phyloP scores from a whole-genome alignment of 2,797 vertebrate species.

The Argentina silus region DNA sequence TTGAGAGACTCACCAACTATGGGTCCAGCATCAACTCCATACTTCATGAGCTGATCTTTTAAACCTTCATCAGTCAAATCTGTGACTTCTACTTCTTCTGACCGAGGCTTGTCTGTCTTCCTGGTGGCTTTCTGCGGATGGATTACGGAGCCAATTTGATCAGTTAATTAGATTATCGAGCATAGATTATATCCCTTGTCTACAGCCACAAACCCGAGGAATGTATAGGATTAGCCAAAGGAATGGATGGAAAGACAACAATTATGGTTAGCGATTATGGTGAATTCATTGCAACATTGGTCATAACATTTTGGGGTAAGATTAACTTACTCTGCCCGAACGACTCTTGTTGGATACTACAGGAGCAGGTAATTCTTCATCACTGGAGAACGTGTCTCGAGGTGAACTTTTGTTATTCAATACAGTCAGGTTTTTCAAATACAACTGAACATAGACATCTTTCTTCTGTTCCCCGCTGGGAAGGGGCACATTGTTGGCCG shows the following conservation, averaged over 20 bases:
- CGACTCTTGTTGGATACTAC: slow-evolving; percentile 79
- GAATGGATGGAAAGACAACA: not conserved
- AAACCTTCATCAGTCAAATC: slow-evolving; percentile 89
- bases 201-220: not conserved
- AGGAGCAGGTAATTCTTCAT: slow-evolving; percentile 86
- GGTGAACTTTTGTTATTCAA: slow-evolving; percentile 79
- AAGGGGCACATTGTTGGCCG: slow-evolving; percentile 89
- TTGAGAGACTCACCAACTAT: slow-evolving; percentile 83
- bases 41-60: slow-evolving; percentile 85
- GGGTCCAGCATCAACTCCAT: slow-evolving; percentile 86
- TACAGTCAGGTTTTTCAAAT: slow-evolving; percentile 87
- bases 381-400: slow-evolving; percentile 88
- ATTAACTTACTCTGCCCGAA: slow-evolving; percentile 81
- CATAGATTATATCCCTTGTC: not conserved
- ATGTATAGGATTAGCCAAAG: not conserved
- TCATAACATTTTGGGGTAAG: not conserved
- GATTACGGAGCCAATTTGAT: not conserved
- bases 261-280: not conserved
- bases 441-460: slow-evolving; percentile 94
- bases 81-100: slow-evolving; percentile 83
- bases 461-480: slow-evolving; percentile 92
- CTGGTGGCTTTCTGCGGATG: slow-evolving; percentile 88
- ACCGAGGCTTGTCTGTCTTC: slow-evolving; percentile 89
- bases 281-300: too few species aligned
- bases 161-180: not conserved